These are phyloP conservation scores for Bactericera cockerelli DNA, from an alignment of 1,140 invertebrate genomes.

Conservation along the genomic window DNA sequence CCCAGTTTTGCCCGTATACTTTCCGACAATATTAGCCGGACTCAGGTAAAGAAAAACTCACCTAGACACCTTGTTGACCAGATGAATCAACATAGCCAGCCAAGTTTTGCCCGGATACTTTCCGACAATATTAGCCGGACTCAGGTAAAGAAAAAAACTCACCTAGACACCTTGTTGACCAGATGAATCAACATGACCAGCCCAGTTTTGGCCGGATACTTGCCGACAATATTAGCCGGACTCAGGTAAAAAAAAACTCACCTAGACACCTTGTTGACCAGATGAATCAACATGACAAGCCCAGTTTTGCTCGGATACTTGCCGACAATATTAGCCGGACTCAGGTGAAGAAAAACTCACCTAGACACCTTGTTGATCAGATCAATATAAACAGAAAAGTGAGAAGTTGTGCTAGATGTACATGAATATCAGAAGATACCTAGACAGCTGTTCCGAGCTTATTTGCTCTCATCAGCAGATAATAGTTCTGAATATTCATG, in stretches of 20 bases:
- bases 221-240: conserved; percentile 72
- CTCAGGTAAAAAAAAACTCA: conserved; percentile 71
- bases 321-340: conserved; percentile 73
- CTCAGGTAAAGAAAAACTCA: conserved; percentile 71
- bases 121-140: conserved; percentile 73
- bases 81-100: conserved; percentile 77
- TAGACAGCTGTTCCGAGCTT: too few relatives aligned
- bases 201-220: conserved; percentile 88
- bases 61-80: conserved; percentile 45
- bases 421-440: too few relatives aligned
- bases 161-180: conserved; percentile 75
- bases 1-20: conserved; percentile 88
- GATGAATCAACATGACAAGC: conserved; percentile 77
- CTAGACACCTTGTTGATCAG: conserved; percentile 45
- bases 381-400: too few relatives aligned
- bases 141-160: conserved; percentile 80
- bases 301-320: conserved; percentile 91
- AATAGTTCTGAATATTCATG: too few relatives aligned
- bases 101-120: conserved; percentile 91
- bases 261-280: conserved; percentile 45
- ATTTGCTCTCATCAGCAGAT: too few relatives aligned
- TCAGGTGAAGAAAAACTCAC: conserved; percentile 67
- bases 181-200: conserved; percentile 74
- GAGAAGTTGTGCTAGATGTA: too few relatives aligned
- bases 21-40: conserved; percentile 72